Conservation (phyloP, 2,113 vertebrate genomes). For the Ailurus styani region DNA sequence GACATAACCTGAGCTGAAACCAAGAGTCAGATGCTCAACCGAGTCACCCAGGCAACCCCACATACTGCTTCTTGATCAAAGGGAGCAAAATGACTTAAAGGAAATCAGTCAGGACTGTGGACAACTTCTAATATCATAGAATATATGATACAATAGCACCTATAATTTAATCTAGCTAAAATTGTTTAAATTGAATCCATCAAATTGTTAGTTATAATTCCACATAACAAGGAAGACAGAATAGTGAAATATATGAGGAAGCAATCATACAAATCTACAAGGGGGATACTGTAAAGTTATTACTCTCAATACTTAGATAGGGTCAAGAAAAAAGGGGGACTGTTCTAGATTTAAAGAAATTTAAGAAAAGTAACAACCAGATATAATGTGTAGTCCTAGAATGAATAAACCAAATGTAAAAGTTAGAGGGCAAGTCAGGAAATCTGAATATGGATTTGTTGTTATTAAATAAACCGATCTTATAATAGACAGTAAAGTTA, state of each 20-base stretch:
- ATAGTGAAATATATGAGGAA: not conserved
- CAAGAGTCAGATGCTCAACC: not conserved
- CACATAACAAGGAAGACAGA: not conserved
- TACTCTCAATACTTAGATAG: not conserved
- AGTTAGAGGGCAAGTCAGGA: not conserved
- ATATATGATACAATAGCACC: not conserved
- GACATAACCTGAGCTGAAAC: not conserved
- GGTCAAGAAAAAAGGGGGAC: not conserved
- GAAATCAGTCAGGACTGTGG: not conserved
- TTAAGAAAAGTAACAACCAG: not conserved
- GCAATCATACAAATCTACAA: not conserved
- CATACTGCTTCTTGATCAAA: not conserved
- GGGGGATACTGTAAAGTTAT: not conserved
- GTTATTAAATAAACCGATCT: not conserved
- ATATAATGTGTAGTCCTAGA: not conserved
- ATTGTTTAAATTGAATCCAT: not conserved
- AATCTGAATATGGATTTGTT: not conserved
- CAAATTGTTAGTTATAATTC: not conserved
- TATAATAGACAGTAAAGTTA: not conserved
- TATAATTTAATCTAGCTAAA: not conserved
- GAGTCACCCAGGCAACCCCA: not conserved
- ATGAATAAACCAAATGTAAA: not conserved
- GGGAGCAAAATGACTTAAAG: not conserved
- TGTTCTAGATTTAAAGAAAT: not conserved
- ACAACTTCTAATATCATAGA: not conserved